Percentiles rank a stretch among this genome's conserved stretches.
Evolutionary conservation across 2,888 invertebrate genomes (phyloP).

Genomic region (Pyrrhosoma nymphula): DNA sequence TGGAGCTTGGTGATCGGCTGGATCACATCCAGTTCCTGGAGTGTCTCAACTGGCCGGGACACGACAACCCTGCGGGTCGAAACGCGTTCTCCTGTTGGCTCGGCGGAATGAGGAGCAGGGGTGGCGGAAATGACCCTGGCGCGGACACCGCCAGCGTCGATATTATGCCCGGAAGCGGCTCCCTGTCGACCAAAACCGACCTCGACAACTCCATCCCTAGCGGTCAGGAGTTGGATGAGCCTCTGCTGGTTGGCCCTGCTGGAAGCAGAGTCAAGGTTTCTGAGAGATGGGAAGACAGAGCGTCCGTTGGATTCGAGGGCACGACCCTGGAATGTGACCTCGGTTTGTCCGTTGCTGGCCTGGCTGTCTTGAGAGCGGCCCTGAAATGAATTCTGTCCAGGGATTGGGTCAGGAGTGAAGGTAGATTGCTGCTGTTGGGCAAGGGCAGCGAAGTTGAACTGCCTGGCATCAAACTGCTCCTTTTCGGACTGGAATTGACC

Average conservation of each 20-base stretch:
- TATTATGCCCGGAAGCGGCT: slow-evolving; percentile 75
- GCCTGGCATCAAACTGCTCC: slow-evolving; percentile 65
- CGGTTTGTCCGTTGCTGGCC: slow-evolving; percentile 71
- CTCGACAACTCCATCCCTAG: slow-evolving; percentile 75
- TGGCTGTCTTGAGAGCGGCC: slow-evolving; percentile 74
- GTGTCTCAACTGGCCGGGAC: slow-evolving; percentile 82
- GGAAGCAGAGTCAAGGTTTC: slow-evolving; percentile 76
- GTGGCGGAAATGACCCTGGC: slow-evolving; percentile 82
- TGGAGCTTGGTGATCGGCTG: slow-evolving; percentile 82
- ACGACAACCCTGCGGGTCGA: slow-evolving; percentile 83
- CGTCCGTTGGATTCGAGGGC: slow-evolving; percentile 7
- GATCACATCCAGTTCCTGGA: slow-evolving; percentile 80
- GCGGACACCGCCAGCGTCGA: slow-evolving; percentile 78
- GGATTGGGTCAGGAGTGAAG: slow-evolving; percentile 71
- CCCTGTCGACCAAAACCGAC: slow-evolving; percentile 76
- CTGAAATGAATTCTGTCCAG: slow-evolving; percentile 68
- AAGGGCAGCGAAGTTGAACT: slow-evolving; percentile 69
- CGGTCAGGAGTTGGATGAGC: slow-evolving; percentile 80
- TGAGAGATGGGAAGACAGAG: slow-evolving; percentile 75
- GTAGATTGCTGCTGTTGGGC: slow-evolving; percentile 71
- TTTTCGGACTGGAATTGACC: slow-evolving; percentile 66
- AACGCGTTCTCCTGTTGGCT: slow-evolving; percentile 80
- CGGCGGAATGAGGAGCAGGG: slow-evolving; percentile 79
- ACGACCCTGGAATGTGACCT: slow-evolving; percentile 46
- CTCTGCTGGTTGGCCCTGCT: slow-evolving; percentile 78